Conservation (phyloP, 2,113 vertebrate genomes). For the Sinocyclocheilus grahami region DNA sequence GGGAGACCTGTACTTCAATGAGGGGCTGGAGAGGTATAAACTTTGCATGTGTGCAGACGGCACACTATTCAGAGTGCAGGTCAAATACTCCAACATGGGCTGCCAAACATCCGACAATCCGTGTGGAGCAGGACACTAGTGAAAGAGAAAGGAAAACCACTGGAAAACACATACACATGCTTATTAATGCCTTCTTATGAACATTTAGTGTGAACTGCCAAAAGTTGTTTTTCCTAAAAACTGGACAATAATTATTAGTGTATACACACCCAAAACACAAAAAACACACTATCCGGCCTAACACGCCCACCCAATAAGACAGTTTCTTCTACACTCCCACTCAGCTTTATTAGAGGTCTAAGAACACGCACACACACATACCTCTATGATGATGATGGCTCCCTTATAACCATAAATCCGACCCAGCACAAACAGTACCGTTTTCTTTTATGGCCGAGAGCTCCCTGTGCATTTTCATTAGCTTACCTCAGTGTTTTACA, state of each 20-base stretch:
- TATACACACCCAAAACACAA: too few species aligned
- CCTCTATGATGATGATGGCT: constrained; percentile 10
- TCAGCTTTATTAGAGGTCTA: neutral
- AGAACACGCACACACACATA: neutral
- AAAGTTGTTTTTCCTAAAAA: neutral
- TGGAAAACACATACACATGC: constrained; percentile 10
- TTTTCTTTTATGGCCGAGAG: constrained; percentile 33
- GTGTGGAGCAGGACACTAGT: constrained; percentile 78
- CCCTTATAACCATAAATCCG: constrained; percentile 12
- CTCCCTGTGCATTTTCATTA: constrained; percentile 28
- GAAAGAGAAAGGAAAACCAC: constrained; percentile 34
- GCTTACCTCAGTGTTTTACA: constrained; percentile 24
- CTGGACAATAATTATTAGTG: too few species aligned
- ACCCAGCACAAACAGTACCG: neutral
- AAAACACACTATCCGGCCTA: too few species aligned
- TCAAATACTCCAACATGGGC: constrained; percentile 90
- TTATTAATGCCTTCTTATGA: neutral
- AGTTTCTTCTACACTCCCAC: too few species aligned
- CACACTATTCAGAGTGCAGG: constrained; percentile 91
- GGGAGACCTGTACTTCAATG: constrained; percentile 76
- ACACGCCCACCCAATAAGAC: too few species aligned
- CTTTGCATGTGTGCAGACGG: constrained; percentile 96
- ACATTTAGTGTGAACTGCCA: neutral
- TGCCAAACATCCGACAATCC: constrained; percentile 92
- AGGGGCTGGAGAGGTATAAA: constrained; percentile 90